Base-by-base conservation (phyloP, 2,888 invertebrate species). In the Ametastegia equiseti region DNA sequence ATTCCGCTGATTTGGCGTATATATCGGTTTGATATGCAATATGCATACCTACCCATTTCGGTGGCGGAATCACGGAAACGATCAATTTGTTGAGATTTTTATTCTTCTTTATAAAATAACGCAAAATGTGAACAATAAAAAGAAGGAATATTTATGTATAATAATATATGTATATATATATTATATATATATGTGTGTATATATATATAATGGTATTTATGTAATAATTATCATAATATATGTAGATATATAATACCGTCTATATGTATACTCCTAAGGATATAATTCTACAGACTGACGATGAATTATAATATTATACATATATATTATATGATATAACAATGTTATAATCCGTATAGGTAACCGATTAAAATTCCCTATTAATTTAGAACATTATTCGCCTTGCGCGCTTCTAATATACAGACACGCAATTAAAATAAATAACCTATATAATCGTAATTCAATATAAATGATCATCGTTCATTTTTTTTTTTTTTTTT, bases 71-170 rank as follows among this genome's bases (percentile, higher is more conserved):
- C 11, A 7, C 11, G 39, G 27, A 27, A 23, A 67, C 65, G 65
- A 7, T 36, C 27, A 47, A 83, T 86, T 88, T 86, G 83, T 87
- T 84, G 86, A 85, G 86, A 87, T 85, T 85, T 89, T 89, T 89
- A 89, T 89, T 89, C 85, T 86, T 89, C 87, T 87, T 89, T 89
- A 89, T 87, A 89, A 89, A 89, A 89, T 86, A 89, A 89, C 86
- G 86, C 84, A 85, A 86, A 83, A 83, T 83, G 84, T 82, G 86
- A 88, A 89, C 89, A 88, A 89, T 88, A 85, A 85, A 87, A 88
- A 81, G 85, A 85, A 86, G 82, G 85, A 82, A 81, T 82, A 85
- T 80, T 54, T 45, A 45, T 85, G 83, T 84, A 84, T 60, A 60
- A 81, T 81, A 81, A 75, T 82, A 65, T 71, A 45, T 63, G 23